These are phyloP conservation scores for Cyanocitta stelleri DNA, from an alignment of 2,113 vertebrate species.

Conservation along the genomic window DNA sequence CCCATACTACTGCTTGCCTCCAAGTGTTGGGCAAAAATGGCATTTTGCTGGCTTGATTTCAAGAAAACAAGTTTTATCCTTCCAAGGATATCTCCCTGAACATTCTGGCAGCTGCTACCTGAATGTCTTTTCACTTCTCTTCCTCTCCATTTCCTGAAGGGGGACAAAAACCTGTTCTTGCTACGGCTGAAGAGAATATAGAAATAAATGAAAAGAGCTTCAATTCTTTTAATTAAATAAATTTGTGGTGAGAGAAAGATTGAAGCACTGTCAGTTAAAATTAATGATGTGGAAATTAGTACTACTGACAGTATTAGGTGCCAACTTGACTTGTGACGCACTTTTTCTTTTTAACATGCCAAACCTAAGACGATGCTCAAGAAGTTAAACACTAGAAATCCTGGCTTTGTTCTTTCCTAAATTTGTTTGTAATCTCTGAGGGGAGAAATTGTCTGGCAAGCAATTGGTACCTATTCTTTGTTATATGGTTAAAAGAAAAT, in stretches of 20 bases:
- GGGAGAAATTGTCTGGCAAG: slow-evolving; percentile 1
- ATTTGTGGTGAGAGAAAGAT: background rate
- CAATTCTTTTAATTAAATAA: slow-evolving; percentile 3
- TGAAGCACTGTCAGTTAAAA: slow-evolving; percentile 26
- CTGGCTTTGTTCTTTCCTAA: background rate
- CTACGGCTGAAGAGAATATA: background rate
- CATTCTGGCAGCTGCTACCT: background rate
- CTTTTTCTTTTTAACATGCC: slow-evolving; percentile 4
- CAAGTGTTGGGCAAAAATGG: background rate
- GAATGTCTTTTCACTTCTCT: background rate
- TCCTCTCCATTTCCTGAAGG: background rate
- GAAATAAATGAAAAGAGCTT: background rate
- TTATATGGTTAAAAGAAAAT: background rate
- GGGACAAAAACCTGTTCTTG: background rate
- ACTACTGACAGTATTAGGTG: background rate
- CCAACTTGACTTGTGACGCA: slow-evolving; percentile 30
- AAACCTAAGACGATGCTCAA: slow-evolving; percentile 19
- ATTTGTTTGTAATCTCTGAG: background rate
- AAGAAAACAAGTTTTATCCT: background rate
- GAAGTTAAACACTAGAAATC: slow-evolving; percentile 9
- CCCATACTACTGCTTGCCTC: background rate
- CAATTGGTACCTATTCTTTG: background rate
- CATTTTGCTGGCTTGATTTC: background rate
- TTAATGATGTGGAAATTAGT: slow-evolving; percentile 18
- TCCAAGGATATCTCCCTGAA: background rate